Evolutionary conservation across 2,797 vertebrate genomes (phyloP).

Genomic region (Potorous gilbertii): DNA sequence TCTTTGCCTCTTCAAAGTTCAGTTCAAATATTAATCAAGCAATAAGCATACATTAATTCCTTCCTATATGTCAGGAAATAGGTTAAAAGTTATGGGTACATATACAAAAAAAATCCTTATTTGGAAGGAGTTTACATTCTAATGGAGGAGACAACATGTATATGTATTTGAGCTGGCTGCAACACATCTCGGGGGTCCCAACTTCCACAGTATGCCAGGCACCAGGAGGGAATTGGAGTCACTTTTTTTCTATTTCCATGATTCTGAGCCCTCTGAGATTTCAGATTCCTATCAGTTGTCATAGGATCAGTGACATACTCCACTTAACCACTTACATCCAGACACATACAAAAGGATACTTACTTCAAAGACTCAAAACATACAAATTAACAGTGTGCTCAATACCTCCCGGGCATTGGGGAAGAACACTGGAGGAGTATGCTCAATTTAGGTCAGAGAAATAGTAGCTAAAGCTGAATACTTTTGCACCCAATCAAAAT

Average conservation of each 20-base stretch:
- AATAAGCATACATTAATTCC: not conserved
- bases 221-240: not conserved
- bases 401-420: not conserved
- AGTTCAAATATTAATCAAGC: not conserved
- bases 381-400: not conserved
- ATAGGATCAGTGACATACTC: not conserved
- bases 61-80: not conserved
- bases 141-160: not conserved
- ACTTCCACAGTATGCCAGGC: not conserved
- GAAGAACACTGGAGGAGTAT: not conserved
- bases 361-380: not conserved
- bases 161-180: not conserved
- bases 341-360: not conserved
- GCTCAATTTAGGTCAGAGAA: not conserved
- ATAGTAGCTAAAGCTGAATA: not conserved
- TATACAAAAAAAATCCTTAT: not conserved
- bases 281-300: not conserved
- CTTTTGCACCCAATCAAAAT: not conserved
- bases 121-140: not conserved
- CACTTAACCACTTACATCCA: not conserved
- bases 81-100: not conserved
- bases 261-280: not conserved
- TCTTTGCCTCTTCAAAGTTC: not conserved
- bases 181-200: not conserved
- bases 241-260: not conserved